Conservation (phyloP, 2,888 invertebrate species). For the Marronus borbonicus region DNA sequence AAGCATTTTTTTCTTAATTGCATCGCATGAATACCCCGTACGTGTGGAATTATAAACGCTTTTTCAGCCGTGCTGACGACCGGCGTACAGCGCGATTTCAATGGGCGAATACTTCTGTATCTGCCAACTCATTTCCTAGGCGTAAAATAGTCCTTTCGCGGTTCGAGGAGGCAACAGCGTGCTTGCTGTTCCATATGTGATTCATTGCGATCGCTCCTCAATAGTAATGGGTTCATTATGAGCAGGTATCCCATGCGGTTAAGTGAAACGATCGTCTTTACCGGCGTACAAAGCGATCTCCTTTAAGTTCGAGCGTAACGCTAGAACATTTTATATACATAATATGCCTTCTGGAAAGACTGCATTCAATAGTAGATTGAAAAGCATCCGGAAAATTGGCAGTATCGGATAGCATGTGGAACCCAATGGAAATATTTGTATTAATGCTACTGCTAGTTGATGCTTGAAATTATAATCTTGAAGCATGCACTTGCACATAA, state of each 20-base stretch:
- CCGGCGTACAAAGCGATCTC: constrained; percentile 2
- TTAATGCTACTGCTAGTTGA: too few relatives aligned
- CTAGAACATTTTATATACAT: constrained; percentile 13
- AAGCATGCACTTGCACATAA: neutral
- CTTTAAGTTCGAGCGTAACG: constrained; percentile 6
- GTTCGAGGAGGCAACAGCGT: constrained; percentile 10
- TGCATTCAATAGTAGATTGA: constrained; percentile 4
- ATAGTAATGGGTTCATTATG: constrained; percentile 44
- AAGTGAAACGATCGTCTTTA: constrained; percentile 9
- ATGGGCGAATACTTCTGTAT: constrained; percentile 35
- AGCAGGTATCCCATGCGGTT: neutral
- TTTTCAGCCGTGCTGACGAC: constrained; percentile 23
- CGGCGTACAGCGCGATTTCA: constrained; percentile 24
- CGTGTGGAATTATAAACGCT: constrained; percentile 38
- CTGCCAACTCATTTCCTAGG: constrained; percentile 33
- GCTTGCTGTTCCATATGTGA: constrained; percentile 39
- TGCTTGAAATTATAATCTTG: neutral
- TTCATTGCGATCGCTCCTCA: constrained; percentile 7
- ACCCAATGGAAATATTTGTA: constrained; percentile 1
- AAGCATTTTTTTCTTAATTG: constrained; percentile 44
- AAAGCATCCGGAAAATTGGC: constrained; percentile 3
- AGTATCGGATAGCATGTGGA: neutral
- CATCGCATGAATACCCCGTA: constrained; percentile 37
- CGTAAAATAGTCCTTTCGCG: constrained; percentile 3
- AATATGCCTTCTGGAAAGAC: neutral